Percentiles rank a stretch among this genome's conserved stretches.
These are phyloP conservation scores for Artibeus lituratus DNA, from an alignment of 2,797 vertebrate species.

Conservation along the genomic window DNA sequence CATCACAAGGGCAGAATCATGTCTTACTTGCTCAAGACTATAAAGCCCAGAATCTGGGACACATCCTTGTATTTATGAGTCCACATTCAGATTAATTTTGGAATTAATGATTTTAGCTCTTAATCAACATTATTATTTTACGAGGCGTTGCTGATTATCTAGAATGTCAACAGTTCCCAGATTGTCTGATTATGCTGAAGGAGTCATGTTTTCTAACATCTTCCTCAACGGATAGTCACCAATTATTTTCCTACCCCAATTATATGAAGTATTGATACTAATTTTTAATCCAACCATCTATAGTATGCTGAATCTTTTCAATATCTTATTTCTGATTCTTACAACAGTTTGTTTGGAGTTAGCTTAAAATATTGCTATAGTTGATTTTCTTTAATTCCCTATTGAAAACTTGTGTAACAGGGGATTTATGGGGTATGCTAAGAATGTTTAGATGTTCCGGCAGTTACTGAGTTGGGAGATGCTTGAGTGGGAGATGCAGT, in stretches of 20 bases:
- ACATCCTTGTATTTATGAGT: neutral
- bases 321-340: neutral
- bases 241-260: neutral
- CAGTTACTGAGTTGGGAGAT: slow-evolving; percentile 42
- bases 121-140: neutral
- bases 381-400: slow-evolving; percentile 40
- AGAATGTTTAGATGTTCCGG: slow-evolving; percentile 49
- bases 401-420: slow-evolving; percentile 21
- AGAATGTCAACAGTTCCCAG: neutral
- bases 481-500: neutral
- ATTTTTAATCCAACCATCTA: neutral
- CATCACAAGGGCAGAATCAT: neutral
- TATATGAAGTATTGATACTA: neutral
- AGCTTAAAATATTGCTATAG: slow-evolving; percentile 10
- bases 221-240: neutral
- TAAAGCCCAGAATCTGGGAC: neutral
- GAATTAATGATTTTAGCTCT: neutral
- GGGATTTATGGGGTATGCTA: slow-evolving; percentile 56
- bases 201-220: neutral
- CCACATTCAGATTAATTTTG: neutral
- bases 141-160: neutral
- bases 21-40: neutral
- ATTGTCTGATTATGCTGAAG: neutral
- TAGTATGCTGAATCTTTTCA: neutral
- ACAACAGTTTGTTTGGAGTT: neutral